Evolutionary conservation across 2,888 invertebrate genomes (phyloP).

Genomic region (Cistogaster globosa): DNA sequence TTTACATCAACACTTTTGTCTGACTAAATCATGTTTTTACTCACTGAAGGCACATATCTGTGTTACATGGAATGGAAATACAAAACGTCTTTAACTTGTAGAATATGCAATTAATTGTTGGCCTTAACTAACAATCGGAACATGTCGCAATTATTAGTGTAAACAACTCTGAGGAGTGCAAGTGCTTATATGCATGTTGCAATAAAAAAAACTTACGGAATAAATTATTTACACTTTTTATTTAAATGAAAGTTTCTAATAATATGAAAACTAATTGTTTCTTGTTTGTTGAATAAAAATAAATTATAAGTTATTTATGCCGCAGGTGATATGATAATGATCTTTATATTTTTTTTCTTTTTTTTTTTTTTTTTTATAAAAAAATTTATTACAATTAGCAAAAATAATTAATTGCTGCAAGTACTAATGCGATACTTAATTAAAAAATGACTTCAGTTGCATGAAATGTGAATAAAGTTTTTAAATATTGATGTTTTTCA

Average conservation of each 20-base stretch:
- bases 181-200: neutral
- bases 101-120: slow-evolving; percentile 45
- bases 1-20: slow-evolving; percentile 66
- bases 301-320: slow-evolving; percentile 60
- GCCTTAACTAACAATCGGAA: slow-evolving; percentile 6
- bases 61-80: neutral
- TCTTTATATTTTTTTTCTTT: slow-evolving; percentile 56
- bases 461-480: too few relatives aligned
- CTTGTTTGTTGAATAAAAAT: neutral
- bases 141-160: slow-evolving; percentile 29
- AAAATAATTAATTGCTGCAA: too few relatives aligned
- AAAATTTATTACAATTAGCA: too few relatives aligned
- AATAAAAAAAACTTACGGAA: neutral
- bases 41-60: neutral
- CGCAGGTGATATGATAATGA: slow-evolving; percentile 47
- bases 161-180: slow-evolving; percentile 7
- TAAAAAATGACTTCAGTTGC: too few relatives aligned
- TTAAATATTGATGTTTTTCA: too few relatives aligned
- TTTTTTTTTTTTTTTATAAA: neutral
- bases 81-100: slow-evolving; percentile 23
- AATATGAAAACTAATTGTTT: slow-evolving; percentile 34
- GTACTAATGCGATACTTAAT: too few relatives aligned
- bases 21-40: slow-evolving; percentile 35
- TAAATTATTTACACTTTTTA: slow-evolving; percentile 21
- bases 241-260: neutral